phyloP scores from a whole-genome alignment of 2,888 invertebrate species.

The Trichacis sp. region DNA sequence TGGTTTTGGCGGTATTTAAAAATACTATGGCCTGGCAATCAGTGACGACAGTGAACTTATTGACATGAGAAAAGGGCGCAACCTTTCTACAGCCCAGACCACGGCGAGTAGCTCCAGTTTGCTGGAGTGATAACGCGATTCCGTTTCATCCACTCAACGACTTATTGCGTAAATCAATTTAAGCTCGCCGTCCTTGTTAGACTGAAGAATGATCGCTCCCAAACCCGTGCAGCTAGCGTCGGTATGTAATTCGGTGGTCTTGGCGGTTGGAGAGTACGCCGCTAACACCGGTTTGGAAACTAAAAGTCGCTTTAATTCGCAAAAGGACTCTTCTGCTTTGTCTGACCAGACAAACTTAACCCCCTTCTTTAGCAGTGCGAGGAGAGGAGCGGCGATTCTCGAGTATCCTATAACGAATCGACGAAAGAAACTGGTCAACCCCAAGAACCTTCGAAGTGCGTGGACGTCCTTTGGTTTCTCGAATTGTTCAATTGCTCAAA shows the following conservation, averaged over 20 bases:
- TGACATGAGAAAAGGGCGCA: slow-evolving; percentile 35
- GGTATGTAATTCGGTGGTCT: slow-evolving; percentile 28
- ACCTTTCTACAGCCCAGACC: slow-evolving; percentile 27
- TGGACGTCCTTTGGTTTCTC: slow-evolving; percentile 17
- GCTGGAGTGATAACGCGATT: slow-evolving; percentile 39
- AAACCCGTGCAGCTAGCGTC: background rate
- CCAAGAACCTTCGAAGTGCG: slow-evolving; percentile 24
- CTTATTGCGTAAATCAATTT: slow-evolving; percentile 45
- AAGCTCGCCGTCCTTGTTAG: slow-evolving; percentile 5
- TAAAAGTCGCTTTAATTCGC: slow-evolving; percentile 6
- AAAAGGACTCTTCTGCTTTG: background rate
- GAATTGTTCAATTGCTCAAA: slow-evolving; percentile 14
- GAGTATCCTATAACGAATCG: slow-evolving; percentile 21
- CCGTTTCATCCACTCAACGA: slow-evolving; percentile 43
- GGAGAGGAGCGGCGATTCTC: slow-evolving; percentile 10
- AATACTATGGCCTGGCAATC: slow-evolving; percentile 45
- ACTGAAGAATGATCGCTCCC: slow-evolving; percentile 25
- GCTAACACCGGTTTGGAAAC: too few species aligned
- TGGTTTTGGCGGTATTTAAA: slow-evolving; percentile 30
- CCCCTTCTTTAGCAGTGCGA: background rate
- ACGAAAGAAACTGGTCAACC: slow-evolving; percentile 31
- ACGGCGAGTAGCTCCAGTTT: slow-evolving; percentile 52
- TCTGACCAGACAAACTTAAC: slow-evolving; percentile 11
- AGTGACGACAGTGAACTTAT: slow-evolving; percentile 43
- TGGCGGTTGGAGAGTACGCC: background rate